Conservation (phyloP, 2,797 vertebrate genomes). For the Paratrypauchen microcephalus region DNA sequence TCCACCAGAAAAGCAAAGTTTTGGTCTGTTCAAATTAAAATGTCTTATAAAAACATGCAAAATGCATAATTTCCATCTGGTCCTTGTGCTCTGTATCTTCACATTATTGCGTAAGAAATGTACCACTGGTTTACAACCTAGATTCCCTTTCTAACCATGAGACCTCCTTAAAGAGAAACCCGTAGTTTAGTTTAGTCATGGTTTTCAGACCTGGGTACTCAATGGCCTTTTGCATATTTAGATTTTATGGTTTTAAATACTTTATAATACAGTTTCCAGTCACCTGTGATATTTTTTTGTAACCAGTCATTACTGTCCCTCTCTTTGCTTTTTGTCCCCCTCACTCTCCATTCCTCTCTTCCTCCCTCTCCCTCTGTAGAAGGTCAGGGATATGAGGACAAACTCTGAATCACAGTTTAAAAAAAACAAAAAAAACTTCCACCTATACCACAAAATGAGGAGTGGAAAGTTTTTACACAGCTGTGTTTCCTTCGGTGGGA, state of each 20-base stretch:
- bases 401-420: constrained; percentile 38
- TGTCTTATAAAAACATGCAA: background rate
- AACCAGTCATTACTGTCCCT: background rate
- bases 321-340: background rate
- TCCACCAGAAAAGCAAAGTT: too few relatives aligned
- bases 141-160: background rate
- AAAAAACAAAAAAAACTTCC: constrained; percentile 7
- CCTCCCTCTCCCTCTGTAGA: constrained; percentile 19
- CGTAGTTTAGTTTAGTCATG: constrained; percentile 7
- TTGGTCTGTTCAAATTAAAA: background rate
- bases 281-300: constrained; percentile 15
- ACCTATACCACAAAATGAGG: constrained; percentile 14
- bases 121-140: background rate
- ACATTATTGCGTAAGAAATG: background rate
- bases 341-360: background rate
- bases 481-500: constrained; percentile 19
- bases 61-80: background rate
- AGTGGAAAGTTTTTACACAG: constrained; percentile 34
- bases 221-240: background rate
- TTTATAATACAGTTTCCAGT: constrained; percentile 6
- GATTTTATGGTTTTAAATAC: background rate
- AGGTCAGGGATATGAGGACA: constrained; percentile 56
- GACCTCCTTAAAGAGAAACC: background rate
- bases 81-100: background rate
- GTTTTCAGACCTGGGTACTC: background rate